Conservation (phyloP, 2,113 vertebrate genomes). For the Mesocricetus auratus region DNA sequence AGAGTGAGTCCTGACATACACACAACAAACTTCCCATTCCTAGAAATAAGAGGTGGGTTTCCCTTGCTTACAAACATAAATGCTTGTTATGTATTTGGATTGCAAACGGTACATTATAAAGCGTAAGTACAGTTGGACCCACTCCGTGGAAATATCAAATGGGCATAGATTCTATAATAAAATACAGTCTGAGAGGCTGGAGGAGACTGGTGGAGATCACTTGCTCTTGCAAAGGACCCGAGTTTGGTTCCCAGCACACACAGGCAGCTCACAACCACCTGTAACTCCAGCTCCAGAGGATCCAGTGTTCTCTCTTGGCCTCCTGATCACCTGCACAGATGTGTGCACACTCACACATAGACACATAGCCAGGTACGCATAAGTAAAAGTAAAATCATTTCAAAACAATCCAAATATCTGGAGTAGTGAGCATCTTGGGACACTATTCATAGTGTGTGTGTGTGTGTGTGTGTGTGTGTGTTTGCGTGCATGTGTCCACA, state of each 20-base stretch:
- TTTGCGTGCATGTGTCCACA: not conserved
- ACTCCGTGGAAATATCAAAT: conserved; percentile 11
- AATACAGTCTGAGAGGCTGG: not conserved
- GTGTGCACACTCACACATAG: not conserved
- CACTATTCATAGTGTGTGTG: not conserved
- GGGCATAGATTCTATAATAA: not conserved
- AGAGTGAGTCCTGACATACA: not conserved
- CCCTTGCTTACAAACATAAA: not conserved
- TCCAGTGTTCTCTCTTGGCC: not conserved
- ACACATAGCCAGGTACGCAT: not conserved
- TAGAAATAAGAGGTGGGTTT: conserved; percentile 16
- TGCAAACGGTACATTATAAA: not conserved
- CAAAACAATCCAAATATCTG: not conserved
- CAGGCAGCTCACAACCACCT: not conserved
- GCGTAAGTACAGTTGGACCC: not conserved
- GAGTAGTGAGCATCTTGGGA: not conserved
- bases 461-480: not conserved
- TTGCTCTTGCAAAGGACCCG: not conserved
- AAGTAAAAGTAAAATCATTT: not conserved
- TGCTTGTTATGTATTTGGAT: not conserved
- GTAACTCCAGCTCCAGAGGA: not conserved
- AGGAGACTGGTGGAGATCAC: not conserved
- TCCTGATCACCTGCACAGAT: not conserved
- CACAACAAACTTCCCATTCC: not conserved
- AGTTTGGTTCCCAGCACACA: not conserved